Percentiles rank a stretch among this genome's conserved stretches.
Conservation (phyloP, 2,797 vertebrate genomes). For the Urophycis tenuis region DNA sequence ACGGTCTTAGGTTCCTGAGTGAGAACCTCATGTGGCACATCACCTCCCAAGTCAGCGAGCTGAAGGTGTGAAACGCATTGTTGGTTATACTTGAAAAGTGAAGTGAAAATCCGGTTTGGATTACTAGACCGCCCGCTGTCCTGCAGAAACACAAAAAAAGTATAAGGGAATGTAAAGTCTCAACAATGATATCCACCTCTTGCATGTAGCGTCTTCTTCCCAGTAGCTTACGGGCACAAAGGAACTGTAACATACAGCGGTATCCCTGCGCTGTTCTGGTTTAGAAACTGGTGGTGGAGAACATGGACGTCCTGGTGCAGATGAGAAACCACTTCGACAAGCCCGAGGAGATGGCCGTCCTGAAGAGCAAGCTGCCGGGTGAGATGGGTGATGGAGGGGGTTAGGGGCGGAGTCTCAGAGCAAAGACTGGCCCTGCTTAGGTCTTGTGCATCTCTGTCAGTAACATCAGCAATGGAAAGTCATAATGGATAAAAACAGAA, state of each 20-base stretch:
- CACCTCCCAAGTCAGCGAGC: conserved; percentile 85
- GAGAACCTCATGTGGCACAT: conserved; percentile 97
- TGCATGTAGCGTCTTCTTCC: neutral
- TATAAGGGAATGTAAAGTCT: neutral
- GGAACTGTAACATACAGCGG: conserved; percentile 1
- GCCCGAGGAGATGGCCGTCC: conserved; percentile 71
- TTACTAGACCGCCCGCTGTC: neutral
- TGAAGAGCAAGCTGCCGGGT: conserved; percentile 80
- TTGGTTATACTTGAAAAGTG: neutral
- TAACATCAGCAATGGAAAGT: neutral
- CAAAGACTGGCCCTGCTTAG: neutral
- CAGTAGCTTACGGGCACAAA: conserved; percentile 16
- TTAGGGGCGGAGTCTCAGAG: neutral
- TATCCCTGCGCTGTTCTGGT: conserved; percentile 11
- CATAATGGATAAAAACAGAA: neutral
- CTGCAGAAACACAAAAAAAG: neutral
- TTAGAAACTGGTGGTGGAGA: conserved; percentile 89
- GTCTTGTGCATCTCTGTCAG: neutral
- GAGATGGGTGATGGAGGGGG: conserved; percentile 32
- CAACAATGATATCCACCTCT: neutral
- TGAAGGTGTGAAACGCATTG: conserved; percentile 75
- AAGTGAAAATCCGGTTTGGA: neutral
- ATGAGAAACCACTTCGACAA: conserved; percentile 82
- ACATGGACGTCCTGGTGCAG: conserved; percentile 92
- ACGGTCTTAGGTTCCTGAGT: conserved; percentile 84